phyloP scores from a whole-genome alignment of 1,140 invertebrate species.

The Lucilia cuprina region DNA sequence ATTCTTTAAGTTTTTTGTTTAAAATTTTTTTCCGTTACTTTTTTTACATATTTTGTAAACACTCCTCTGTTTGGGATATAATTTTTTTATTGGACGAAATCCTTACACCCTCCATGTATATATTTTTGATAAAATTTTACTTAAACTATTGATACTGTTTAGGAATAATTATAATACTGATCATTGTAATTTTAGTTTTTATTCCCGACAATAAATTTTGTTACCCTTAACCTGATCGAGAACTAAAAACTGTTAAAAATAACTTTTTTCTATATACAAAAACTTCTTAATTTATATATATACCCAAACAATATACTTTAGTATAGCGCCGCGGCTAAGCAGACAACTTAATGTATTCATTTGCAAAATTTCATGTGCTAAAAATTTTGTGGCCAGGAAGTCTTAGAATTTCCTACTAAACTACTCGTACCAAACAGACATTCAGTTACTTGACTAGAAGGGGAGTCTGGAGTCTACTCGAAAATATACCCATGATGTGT shows the following conservation, averaged over 20 bases:
- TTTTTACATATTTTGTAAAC: neutral
- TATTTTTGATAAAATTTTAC: neutral
- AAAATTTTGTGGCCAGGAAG: neutral
- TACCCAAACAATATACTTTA: too few species aligned
- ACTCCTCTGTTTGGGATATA: neutral
- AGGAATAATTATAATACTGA: too few species aligned
- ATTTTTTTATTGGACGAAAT: neutral
- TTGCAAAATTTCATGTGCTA: neutral
- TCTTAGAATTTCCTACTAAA: neutral
- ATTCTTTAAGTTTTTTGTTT: slow-evolving; percentile 10
- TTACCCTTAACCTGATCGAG: too few species aligned
- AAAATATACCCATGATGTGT: neutral
- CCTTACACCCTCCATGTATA: neutral
- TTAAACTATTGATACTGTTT: too few species aligned
- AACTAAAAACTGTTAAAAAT: too few species aligned
- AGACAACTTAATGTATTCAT: neutral
- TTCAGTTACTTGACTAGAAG: neutral
- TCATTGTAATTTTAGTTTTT: too few species aligned
- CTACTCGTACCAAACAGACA: neutral
- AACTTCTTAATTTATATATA: too few species aligned
- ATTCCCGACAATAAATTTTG: too few species aligned
- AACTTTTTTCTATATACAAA: too few species aligned
- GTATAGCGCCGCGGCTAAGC: neutral
- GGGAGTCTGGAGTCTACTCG: neutral
- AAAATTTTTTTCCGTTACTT: neutral